Evolutionary conservation across 1,140 invertebrate species (phyloP), one percentile per base, ranked within the genome.

Genomic region (Himalopsyche phryganea): DNA sequence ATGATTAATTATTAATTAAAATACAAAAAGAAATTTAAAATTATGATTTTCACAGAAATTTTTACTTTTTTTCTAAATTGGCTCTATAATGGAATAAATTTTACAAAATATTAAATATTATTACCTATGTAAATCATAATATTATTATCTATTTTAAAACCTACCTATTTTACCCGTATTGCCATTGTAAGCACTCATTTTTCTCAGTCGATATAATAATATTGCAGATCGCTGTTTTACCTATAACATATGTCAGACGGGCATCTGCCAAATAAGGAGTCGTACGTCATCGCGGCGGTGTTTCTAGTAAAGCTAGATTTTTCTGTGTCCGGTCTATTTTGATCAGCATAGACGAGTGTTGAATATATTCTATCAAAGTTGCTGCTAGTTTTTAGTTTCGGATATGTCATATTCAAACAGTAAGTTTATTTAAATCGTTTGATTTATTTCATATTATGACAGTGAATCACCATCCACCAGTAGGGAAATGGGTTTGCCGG

Each of bases 251-350:
- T 56, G 53, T 56, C 53, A 48, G 53, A 49, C 38, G 38, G 28
- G 53, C 53, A 56, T 56, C 53, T 56, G 53, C 54, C 54, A 57
- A 57, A 57, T 57, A 57, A 50, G 54, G 54, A 50, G 54, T 57
- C 50, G 54, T 57, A 50, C 54, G 54, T 54, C 51, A 54, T 32
- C 42, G 42, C 15, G 14, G 51, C 17, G 51, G 51, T 46, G 44
- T 54, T 49, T 10, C 14, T 19, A 15, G 42, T 17, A 45, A 48
- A 32, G 46, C 23, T 28, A 15, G 10, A 15, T 48, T 38, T 13
- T 36, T 44, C 28, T 28, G 53, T 33, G 10, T 57, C 47, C 13
- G 46, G 32, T 50, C 54, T 50, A 57, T 57, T 50, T 57, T 50
- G 47, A 50, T 50, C 54, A 14, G 47, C 17, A 44, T 44, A 44